These are phyloP conservation scores for Sarcophaga rosellei DNA, from an alignment of 2,888 invertebrate genomes.

Conservation along the genomic window DNA sequence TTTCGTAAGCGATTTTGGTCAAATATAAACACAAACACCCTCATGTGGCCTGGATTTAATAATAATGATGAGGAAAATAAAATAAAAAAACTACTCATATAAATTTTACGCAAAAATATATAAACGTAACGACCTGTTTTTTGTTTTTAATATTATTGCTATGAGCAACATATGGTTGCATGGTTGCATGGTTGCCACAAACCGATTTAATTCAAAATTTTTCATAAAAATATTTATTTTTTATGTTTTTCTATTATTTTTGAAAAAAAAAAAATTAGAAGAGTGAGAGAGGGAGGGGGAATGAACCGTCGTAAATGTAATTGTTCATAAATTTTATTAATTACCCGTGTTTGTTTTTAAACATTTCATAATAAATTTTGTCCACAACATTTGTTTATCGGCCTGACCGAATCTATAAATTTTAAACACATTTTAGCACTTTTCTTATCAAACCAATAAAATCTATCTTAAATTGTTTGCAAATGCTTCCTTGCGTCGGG, in stretches of 20 bases:
- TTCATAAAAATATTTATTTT: background rate
- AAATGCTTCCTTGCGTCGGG: slow-evolving; percentile 1
- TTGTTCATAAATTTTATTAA: slow-evolving; percentile 43
- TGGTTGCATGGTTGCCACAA: background rate
- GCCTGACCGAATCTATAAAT: slow-evolving; percentile 40
- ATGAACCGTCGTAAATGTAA: background rate
- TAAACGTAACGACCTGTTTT: slow-evolving; percentile 37
- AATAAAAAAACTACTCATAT: slow-evolving; percentile 9
- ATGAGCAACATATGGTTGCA: no score
- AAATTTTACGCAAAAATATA: slow-evolving; percentile 25
- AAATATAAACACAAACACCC: slow-evolving; percentile 42
- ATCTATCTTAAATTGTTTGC: slow-evolving; percentile 73
- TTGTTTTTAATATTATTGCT: background rate
- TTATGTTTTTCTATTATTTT: background rate
- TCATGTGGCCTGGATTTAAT: slow-evolving; percentile 38
- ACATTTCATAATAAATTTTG: slow-evolving; percentile 58
- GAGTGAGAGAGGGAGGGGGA: no score
- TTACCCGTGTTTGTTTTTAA: slow-evolving; percentile 29
- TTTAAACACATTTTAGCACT: slow-evolving; percentile 75
- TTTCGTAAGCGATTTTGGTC: background rate
- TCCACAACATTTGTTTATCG: slow-evolving; percentile 42
- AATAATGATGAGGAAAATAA: slow-evolving; percentile 6
- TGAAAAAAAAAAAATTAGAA: background rate
- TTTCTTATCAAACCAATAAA: slow-evolving; percentile 75
- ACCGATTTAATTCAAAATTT: background rate